Evolutionary conservation across 2,113 vertebrate species (phyloP).

Genomic region (Aix galericulata): DNA sequence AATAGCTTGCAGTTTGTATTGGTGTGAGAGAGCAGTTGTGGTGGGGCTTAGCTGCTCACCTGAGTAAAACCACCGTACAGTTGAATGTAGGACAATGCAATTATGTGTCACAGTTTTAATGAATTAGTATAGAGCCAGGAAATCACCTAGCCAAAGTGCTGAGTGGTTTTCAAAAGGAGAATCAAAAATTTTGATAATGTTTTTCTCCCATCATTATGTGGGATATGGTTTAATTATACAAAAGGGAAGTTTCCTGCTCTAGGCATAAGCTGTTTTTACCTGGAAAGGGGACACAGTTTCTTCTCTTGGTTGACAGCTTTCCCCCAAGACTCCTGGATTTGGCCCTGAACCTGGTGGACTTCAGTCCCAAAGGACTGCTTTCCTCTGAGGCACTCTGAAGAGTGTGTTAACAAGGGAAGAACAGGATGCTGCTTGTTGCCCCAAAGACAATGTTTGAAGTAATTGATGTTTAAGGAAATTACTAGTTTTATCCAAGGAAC

Average conservation of each 20-base stretch:
- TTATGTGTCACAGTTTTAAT: background rate
- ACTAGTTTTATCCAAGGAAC: background rate
- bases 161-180: background rate
- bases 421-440: accelerated
- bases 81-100: background rate
- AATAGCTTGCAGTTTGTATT: background rate
- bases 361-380: background rate
- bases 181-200: background rate
- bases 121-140: background rate
- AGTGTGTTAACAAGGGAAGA: background rate
- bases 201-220: background rate
- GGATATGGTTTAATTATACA: background rate
- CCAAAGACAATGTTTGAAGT: background rate
- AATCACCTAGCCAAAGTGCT: background rate
- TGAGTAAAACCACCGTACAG: too few relatives aligned
- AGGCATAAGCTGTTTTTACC: background rate
- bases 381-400: background rate
- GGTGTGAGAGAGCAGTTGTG: too few relatives aligned
- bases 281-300: background rate
- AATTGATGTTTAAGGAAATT: background rate
- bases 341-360: background rate
- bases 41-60: too few relatives aligned
- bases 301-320: background rate
- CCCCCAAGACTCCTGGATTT: background rate
- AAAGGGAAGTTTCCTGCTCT: background rate